phyloP scores from a whole-genome alignment of 2,113 vertebrate genomes.

The Oostethus manadensis region DNA sequence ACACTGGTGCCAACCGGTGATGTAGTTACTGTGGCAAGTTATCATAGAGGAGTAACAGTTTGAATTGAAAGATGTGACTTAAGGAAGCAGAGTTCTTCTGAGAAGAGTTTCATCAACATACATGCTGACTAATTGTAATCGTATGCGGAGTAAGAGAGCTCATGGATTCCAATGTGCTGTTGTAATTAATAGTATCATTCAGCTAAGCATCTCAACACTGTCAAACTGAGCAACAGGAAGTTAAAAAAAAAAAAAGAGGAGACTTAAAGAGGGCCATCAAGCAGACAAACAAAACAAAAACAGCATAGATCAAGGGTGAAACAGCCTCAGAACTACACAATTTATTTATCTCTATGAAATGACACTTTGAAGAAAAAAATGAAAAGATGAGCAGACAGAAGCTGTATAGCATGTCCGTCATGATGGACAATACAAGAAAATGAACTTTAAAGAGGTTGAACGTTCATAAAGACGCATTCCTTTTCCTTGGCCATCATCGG shows the following conservation, averaged over 20 bases:
- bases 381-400: background rate
- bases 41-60: background rate
- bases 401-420: background rate
- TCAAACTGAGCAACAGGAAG: conserved; percentile 35
- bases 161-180: too few relatives aligned
- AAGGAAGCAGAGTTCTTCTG: too few relatives aligned
- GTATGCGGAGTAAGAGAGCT: too few relatives aligned
- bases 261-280: background rate
- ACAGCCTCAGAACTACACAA: conserved; percentile 22
- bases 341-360: background rate
- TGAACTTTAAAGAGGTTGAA: background rate
- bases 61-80: background rate
- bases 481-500: conserved; percentile 24
- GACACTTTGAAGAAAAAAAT: background rate
- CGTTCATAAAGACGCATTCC: background rate
- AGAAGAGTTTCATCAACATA: too few relatives aligned
- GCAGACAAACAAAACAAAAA: conserved; percentile 24
- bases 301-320: conserved; percentile 23
- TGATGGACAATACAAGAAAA: background rate
- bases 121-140: too few relatives aligned
- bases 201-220: conserved; percentile 3
- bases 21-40: background rate
- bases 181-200: background rate
- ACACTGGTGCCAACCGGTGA: background rate
- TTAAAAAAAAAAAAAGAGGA: conserved; percentile 13